Evolutionary conservation across 2,113 vertebrate species (phyloP).

Genomic region (Merops nubicus): DNA sequence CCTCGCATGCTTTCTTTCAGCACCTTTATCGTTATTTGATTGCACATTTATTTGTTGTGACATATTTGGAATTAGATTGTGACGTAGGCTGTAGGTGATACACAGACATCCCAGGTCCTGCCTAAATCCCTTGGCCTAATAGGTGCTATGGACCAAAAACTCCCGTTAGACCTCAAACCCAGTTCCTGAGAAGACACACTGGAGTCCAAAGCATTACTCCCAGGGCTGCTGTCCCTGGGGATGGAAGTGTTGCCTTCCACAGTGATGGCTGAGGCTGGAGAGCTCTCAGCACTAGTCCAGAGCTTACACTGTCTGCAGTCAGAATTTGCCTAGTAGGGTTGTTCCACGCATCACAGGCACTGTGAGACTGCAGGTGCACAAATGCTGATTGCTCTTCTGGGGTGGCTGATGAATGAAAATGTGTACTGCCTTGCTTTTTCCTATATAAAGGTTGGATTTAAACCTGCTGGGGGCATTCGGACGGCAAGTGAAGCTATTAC

Average conservation of each 20-base stretch:
- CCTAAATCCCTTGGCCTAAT: neutral
- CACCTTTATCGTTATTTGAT: neutral
- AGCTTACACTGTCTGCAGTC: neutral
- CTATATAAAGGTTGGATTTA: conserved; percentile 83
- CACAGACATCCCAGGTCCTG: neutral
- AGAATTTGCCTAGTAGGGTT: neutral
- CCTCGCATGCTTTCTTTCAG: neutral
- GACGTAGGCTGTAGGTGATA: neutral
- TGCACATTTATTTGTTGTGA: neutral
- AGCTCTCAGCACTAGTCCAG: neutral
- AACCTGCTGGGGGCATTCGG: conserved; percentile 95
- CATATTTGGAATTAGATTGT: neutral
- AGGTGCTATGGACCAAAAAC: neutral
- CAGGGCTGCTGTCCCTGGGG: neutral
- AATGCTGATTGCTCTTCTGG: neutral
- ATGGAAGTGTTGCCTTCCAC: neutral
- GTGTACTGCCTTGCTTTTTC: neutral
- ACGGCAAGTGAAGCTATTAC: conserved; percentile 87
- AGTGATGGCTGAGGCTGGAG: neutral
- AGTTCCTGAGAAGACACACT: neutral
- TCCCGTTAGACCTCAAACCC: neutral
- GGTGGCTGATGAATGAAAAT: neutral
- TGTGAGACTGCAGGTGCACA: neutral
- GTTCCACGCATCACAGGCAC: neutral
- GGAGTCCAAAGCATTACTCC: neutral